Evolutionary conservation across 2,888 invertebrate genomes (phyloP).

Genomic region (Hetaerina titia): DNA sequence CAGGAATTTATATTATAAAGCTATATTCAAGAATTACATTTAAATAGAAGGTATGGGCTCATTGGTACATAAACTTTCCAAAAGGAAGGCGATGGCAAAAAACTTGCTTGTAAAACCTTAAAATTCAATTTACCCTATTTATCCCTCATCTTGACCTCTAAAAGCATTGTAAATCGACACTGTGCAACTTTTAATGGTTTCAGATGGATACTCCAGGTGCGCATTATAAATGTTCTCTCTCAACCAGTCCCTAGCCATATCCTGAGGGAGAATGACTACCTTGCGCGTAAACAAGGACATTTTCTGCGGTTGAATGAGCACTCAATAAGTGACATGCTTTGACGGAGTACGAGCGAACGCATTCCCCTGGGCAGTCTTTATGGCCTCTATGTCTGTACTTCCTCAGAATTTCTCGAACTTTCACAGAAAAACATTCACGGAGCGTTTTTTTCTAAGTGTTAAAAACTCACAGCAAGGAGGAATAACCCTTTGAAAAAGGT

Average conservation of each 20-base stretch:
- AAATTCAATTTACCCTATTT: background rate
- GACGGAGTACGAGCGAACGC: background rate
- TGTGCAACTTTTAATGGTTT: too few relatives aligned
- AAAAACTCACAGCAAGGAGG: background rate
- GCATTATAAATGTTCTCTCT: too few relatives aligned
- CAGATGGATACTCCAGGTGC: too few relatives aligned
- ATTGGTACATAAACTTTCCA: too few relatives aligned
- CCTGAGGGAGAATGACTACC: background rate
- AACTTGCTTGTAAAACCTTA: too few relatives aligned
- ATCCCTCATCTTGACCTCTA: background rate
- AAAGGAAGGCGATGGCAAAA: too few relatives aligned
- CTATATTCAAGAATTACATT: too few relatives aligned
- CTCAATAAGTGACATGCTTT: background rate
- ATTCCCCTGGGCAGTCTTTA: background rate
- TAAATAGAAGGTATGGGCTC: too few relatives aligned
- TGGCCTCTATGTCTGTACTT: background rate
- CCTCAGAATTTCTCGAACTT: background rate
- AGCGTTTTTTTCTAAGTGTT: background rate
- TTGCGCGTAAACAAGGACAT: conserved; percentile 6
- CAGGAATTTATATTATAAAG: too few relatives aligned
- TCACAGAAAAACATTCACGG: background rate
- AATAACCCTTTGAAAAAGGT: background rate
- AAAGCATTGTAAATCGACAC: too few relatives aligned
- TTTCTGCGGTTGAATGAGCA: background rate
- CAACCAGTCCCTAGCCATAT: background rate